Evolutionary conservation across 2,113 vertebrate species (phyloP).

Genomic region (Tor tambroides): DNA sequence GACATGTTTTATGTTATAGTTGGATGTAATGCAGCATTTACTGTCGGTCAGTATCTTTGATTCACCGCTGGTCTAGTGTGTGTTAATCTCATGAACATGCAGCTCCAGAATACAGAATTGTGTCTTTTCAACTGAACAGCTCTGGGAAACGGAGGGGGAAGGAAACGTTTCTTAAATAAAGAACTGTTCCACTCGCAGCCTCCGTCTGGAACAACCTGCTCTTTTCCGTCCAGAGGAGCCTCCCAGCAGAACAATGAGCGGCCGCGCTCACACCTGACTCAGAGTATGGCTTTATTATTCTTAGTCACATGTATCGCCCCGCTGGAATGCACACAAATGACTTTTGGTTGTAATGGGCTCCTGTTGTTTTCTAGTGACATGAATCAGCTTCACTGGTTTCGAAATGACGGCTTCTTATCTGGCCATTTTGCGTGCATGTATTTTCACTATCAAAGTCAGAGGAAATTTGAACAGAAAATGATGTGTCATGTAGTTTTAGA

Average conservation of each 20-base stretch:
- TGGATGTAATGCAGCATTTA: too few relatives aligned
- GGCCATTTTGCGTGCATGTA: not conserved
- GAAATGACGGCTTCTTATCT: not conserved
- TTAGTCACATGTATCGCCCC: not conserved
- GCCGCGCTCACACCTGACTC: conserved; percentile 22
- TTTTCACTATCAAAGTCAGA: not conserved
- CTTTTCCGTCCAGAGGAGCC: conserved; percentile 73
- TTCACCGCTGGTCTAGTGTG: conserved; percentile 58
- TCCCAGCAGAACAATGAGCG: conserved; percentile 70
- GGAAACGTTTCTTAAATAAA: conserved; percentile 78
- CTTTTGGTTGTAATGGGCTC: not conserved
- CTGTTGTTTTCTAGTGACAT: not conserved
- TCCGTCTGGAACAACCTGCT: conserved; percentile 73
- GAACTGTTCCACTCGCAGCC: conserved; percentile 68
- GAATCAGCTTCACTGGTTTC: not conserved
- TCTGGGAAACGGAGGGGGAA: conserved; percentile 74
- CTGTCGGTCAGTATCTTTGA: too few relatives aligned
- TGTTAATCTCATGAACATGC: conserved; percentile 75
- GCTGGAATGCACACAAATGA: not conserved
- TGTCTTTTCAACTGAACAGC: conserved; percentile 74
- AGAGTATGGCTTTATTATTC: not conserved
- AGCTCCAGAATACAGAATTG: conserved; percentile 72
- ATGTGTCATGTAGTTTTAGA: too few relatives aligned
- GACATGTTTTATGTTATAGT: too few relatives aligned
- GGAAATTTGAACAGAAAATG: too few relatives aligned